Base-by-base conservation (phyloP, 2,113 vertebrate genomes). In the Ptilorrhoa leucosticta region DNA sequence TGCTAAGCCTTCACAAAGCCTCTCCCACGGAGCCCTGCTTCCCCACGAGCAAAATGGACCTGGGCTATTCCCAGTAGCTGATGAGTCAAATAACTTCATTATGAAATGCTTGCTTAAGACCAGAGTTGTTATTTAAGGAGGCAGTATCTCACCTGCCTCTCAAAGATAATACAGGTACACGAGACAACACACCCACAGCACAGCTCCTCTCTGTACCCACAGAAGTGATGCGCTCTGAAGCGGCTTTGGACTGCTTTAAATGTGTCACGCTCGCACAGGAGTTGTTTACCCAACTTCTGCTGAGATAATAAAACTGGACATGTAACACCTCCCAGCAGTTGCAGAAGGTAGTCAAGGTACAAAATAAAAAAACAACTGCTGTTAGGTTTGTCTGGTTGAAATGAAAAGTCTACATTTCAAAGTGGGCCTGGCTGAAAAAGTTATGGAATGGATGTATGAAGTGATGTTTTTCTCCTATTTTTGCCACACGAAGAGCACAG, bases 11-110 rank as follows among this genome's bases (percentile, higher is more conserved):
- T 86, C 37, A 71, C 50, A 94, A 76, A 90, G 37, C 45, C n/a
- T 93, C 82, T 96, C 70, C 54, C 48, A 73, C 27, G 53, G 44
- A 91, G 11, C 50, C 44, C 71, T 53, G 51, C 63, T 68, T 93
- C 81, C 57, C 54, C 51, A 82, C 0, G 17, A 79, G 72, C 56
- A 64, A 94, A 90, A 77, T 18, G 28, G 69, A 89, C 65, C 83
- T 66, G 57, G 31, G 76, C 72, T 89, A 93, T 91, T 96, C 81
- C 51, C 93, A 94, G 30, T 31, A 94, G 78, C 35, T 80, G 90
- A 73, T 88, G 84, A 96, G 81, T 96, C 95, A 97, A 96, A 42
- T n/a, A 80, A 76, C 70, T 84, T 84, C 0, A 7, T 88, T 89
- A 95, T 71, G 82, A 96, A 97, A 95, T 0, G 1, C 81, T 94